phyloP scores from a whole-genome alignment of 2,888 invertebrate genomes.

The Acanthoscelides obtectus region DNA sequence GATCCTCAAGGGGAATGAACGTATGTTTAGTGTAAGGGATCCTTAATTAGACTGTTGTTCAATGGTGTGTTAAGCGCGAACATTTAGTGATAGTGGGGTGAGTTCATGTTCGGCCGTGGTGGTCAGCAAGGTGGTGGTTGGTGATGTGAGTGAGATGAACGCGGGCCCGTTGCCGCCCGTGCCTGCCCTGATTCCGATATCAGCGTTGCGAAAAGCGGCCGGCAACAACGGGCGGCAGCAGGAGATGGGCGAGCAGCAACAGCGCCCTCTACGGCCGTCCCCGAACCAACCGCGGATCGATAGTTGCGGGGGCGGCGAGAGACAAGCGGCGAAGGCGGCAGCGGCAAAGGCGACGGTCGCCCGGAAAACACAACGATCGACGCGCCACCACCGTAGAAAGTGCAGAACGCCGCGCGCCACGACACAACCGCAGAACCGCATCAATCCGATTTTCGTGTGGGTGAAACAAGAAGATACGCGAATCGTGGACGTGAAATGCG shows the following conservation, averaged over 20 bases:
- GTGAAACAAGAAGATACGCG: conserved; percentile 74
- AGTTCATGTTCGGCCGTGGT: not conserved
- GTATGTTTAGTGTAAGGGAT: not conserved
- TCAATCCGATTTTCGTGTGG: conserved; percentile 83
- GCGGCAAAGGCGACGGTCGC: conserved; percentile 34
- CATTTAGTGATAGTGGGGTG: not conserved
- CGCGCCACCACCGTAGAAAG: conserved; percentile 8
- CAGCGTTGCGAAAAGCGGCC: conserved; percentile 39
- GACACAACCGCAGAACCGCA: conserved; percentile 54
- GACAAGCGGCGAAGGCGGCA: conserved; percentile 47
- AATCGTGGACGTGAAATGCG: conserved; percentile 80
- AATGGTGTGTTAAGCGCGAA: not conserved
- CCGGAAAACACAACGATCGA: conserved; percentile 9
- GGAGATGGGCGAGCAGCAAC: conserved; percentile 38
- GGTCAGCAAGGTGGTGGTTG: not conserved
- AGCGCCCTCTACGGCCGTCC: conserved; percentile 44
- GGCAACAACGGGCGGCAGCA: conserved; percentile 42
- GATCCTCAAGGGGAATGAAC: not conserved
- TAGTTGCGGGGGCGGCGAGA: conserved; percentile 42
- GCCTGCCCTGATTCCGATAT: conserved; percentile 47
- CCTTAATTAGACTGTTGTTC: not conserved
- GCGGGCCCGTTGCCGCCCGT: conserved; percentile 46
- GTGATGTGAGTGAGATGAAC: conserved; percentile 39
- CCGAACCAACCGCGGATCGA: conserved; percentile 30
- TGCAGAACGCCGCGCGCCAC: conserved; percentile 27